A percentile compares a stretch with the other conserved stretches of the same genome.
These are phyloP conservation scores for Eretmochelys imbricata DNA, from an alignment of 2,113 vertebrate genomes.

Conservation along the genomic window DNA sequence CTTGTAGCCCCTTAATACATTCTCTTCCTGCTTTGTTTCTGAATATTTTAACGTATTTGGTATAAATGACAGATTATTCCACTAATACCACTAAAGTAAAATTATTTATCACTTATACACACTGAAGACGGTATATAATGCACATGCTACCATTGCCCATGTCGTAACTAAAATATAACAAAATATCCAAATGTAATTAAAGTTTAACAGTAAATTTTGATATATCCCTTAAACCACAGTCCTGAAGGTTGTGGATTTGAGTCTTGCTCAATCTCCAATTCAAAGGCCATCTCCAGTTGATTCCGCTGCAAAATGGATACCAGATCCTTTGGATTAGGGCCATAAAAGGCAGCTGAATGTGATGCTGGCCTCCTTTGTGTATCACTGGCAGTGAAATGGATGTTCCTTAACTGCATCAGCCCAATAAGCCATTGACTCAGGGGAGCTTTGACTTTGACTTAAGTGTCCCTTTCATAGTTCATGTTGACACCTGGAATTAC, in stretches of 20 bases:
- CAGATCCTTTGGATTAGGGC: neutral
- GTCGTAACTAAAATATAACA: neutral
- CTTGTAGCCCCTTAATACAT: neutral
- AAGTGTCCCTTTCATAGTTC: neutral
- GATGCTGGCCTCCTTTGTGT: neutral
- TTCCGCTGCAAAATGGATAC: neutral
- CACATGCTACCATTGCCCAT: neutral
- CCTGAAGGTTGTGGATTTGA: neutral
- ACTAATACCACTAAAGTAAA: neutral
- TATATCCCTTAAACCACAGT: neutral
- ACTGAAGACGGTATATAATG: neutral
- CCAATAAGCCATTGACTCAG: neutral
- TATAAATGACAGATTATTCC: neutral
- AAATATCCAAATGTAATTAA: neutral
- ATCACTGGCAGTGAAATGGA: no score
- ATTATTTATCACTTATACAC: neutral
- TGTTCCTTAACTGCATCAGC: no score
- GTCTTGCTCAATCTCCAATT: neutral
- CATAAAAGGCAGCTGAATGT: neutral
- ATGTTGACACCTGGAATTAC: neutral
- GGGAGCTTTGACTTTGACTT: neutral
- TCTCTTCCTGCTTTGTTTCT: neutral
- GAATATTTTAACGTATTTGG: neutral
- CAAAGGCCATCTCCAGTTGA: neutral
- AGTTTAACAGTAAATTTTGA: neutral